These are phyloP conservation scores for Enteromius argenteus DNA, from an alignment of 2,797 vertebrate genomes.

Conservation along the genomic window DNA sequence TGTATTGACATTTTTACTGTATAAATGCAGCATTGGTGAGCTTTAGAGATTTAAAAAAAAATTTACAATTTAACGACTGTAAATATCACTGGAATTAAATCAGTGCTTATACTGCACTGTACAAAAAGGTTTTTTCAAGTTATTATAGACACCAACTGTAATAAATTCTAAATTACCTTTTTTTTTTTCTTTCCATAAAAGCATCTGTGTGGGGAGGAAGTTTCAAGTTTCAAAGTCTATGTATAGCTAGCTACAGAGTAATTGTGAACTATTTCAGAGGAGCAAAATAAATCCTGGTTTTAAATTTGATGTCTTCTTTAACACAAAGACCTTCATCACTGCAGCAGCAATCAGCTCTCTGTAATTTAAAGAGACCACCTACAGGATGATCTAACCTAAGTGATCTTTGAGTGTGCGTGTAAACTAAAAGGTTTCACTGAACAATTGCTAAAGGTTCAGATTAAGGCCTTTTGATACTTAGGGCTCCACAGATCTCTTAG, in stretches of 20 bases:
- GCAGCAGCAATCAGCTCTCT: not conserved
- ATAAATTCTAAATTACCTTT: not conserved
- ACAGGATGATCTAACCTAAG: not conserved
- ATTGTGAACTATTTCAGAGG: not conserved
- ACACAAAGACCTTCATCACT: not conserved
- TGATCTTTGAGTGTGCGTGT: not conserved
- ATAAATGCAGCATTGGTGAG: not conserved
- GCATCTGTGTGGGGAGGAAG: not conserved
- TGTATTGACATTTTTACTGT: not conserved
- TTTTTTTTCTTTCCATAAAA: not conserved
- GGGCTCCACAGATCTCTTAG: conserved; percentile 6
- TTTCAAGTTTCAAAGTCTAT: not conserved
- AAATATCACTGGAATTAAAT: not conserved
- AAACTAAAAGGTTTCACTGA: conserved; percentile 4
- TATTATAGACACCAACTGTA: not conserved
- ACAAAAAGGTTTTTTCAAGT: not conserved
- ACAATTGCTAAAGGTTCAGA: conserved; percentile 2
- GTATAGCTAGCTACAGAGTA: not conserved
- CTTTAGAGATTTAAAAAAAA: not conserved
- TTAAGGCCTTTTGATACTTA: conserved; percentile 9
- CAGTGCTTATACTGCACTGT: not conserved
- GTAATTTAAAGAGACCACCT: conserved; percentile 5
- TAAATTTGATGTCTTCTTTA: not conserved
- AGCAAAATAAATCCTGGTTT: not conserved
- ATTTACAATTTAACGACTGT: not conserved